These are phyloP conservation scores for Sorex araneus DNA, from an alignment of 2,113 vertebrate genomes.

Conservation along the genomic window DNA sequence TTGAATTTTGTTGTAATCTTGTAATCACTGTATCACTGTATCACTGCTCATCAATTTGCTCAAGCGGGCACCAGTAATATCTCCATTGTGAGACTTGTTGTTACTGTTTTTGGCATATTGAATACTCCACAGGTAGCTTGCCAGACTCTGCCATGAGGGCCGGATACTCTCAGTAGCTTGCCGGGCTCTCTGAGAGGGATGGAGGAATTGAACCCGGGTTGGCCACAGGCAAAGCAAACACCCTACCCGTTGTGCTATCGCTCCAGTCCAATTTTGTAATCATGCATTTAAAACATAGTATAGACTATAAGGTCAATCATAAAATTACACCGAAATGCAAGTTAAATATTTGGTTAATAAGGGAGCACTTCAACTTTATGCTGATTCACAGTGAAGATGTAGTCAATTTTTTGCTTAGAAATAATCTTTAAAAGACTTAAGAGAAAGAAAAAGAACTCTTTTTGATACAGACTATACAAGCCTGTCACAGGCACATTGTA, in stretches of 20 bases:
- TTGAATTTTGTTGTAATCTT: conserved; percentile 53
- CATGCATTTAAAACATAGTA: conserved; percentile 3
- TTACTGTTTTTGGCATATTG: too few relatives aligned
- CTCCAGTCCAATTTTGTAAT: conserved; percentile 25
- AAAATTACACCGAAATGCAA: conserved; percentile 38
- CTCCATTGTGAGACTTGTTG: too few relatives aligned
- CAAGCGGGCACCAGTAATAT: too few relatives aligned
- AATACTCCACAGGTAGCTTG: too few relatives aligned
- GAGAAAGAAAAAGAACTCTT: neutral
- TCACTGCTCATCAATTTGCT: too few relatives aligned
- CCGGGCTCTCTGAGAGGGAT: too few relatives aligned
- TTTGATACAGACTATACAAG: neutral
- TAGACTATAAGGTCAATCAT: neutral
- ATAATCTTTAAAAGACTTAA: conserved; percentile 25
- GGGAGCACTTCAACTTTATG: neutral
- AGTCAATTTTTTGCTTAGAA: neutral
- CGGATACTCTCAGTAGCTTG: too few relatives aligned
- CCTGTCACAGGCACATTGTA: neutral
- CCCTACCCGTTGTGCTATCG: too few relatives aligned
- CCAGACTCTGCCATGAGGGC: too few relatives aligned
- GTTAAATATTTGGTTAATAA: conserved; percentile 54
- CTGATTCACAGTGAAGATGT: conserved; percentile 53
- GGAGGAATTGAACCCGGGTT: too few relatives aligned
- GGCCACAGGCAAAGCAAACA: too few relatives aligned
- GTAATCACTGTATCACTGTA: too few relatives aligned